Base-by-base conservation (phyloP, 2,113 vertebrate species). In the Anser cygnoides region DNA sequence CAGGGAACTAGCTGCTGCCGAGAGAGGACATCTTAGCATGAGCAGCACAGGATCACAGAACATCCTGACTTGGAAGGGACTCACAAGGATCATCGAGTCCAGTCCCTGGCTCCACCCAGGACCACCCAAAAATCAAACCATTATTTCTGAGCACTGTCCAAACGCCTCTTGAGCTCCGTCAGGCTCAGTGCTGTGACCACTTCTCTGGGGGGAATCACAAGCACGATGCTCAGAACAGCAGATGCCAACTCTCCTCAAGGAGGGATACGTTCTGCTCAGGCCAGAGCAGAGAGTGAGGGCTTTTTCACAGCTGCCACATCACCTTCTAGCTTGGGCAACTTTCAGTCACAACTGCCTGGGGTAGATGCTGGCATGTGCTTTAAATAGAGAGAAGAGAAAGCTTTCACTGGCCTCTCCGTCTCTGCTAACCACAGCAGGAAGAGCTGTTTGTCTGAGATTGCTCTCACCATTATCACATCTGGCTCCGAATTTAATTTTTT, bases 401-500 rank as follows among this genome's bases (percentile, higher is more conserved):
- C 91, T 95, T 78, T 96, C 88, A 49, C 96, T 93, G 90, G 74
- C 90, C 92, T 61, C 86, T 55, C 1, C 25, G 55, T 52, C 75
- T 80, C 74, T 87, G 50, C 70, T 80, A 96, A 97, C 96, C 96
- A 93, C 96, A 96, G 93, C 93, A 97, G 96, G 93, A 97, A 97
- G 89, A 85, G 23, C 89, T 93, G 96, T 29, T 96, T 0, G 11
- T 39, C 95, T 82, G 92, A 93, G 92, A 95, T 94, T 79, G 92
- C 84, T 91, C 84, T 89, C 84, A 78, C 65, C 79, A 71, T 37
- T 26, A 43, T 13, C 79, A 84, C 89, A 75, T 43, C 93, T 93
- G 89, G 54, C 86, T 66, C 90, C 9, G 21, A 84, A 84, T 50
- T 70, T 39, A 41, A 26, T 26, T 84, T 59, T 68, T 67, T 73